These are phyloP conservation scores for Melanotaenia trifasciata DNA, from an alignment of 2,797 vertebrate genomes.

Conservation along the genomic window DNA sequence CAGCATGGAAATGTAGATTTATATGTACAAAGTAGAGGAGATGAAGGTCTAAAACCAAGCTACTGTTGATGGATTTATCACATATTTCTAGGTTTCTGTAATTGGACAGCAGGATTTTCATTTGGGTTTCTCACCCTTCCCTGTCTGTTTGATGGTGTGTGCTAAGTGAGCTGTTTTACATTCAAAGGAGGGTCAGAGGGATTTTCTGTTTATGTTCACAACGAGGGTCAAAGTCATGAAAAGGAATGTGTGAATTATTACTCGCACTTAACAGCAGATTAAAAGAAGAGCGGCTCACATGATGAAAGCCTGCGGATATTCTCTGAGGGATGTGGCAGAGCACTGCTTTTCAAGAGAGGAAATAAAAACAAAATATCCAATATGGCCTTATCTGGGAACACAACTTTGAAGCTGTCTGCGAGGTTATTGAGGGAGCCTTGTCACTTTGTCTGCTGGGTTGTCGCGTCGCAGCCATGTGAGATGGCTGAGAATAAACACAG, in stretches of 20 bases:
- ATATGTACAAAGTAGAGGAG: not conserved
- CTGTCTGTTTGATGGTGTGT: slow-evolving; percentile 58
- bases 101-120: slow-evolving; percentile 62
- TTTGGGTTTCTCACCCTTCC: slow-evolving; percentile 46
- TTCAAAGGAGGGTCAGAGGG: slow-evolving; percentile 69
- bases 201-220: slow-evolving; percentile 74
- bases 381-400: slow-evolving; percentile 68
- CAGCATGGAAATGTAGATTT: slow-evolving; percentile 2
- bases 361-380: slow-evolving; percentile 70
- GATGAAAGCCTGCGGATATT: slow-evolving; percentile 66
- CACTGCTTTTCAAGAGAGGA: slow-evolving; percentile 58
- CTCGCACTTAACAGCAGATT: slow-evolving; percentile 71
- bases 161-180: slow-evolving; percentile 69
- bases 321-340: slow-evolving; percentile 56
- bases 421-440: slow-evolving; percentile 62
- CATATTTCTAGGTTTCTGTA: slow-evolving; percentile 30
- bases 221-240: slow-evolving; percentile 72
- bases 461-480: slow-evolving; percentile 41
- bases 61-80: not conserved
- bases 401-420: slow-evolving; percentile 69
- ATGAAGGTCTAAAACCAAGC: not conserved
- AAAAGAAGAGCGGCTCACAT: slow-evolving; percentile 59
- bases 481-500: slow-evolving; percentile 66
- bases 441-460: slow-evolving; percentile 54
- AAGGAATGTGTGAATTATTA: slow-evolving; percentile 75